Conservation (phyloP, 2,888 invertebrate species). For the Hipparchia sbordonii region DNA sequence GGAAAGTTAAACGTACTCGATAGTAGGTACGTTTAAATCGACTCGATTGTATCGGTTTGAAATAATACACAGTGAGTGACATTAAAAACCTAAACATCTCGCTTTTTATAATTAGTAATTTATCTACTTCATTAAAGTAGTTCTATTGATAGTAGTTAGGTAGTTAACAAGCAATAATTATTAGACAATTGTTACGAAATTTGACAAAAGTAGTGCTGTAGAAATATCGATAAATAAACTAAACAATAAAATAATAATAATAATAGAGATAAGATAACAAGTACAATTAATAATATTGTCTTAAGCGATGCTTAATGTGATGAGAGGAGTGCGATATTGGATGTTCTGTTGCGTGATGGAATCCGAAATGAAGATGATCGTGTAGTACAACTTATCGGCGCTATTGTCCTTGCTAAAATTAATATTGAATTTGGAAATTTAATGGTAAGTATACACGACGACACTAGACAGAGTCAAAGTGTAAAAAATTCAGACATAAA, state of each 20-base stretch:
- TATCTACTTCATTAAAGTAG: conserved; percentile 44
- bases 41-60: background rate
- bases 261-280: conserved; percentile 57
- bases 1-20: background rate
- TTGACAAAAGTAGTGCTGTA: conserved; percentile 47
- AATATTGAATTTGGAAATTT: background rate
- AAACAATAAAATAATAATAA: conserved; percentile 42
- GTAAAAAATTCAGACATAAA: no score
- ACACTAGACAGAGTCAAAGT: no score
- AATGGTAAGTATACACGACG: no score
- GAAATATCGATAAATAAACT: conserved; percentile 4
- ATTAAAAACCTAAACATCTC: background rate
- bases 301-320: conserved; percentile 36
- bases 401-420: background rate
- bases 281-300: conserved; percentile 52
- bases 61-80: background rate
- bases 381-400: background rate
- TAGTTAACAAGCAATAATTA: conserved; percentile 74
- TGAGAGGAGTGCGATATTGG: conserved; percentile 1
- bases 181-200: conserved; percentile 66
- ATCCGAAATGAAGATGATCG: background rate
- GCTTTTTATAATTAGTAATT: conserved; percentile 21
- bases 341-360: conserved; percentile 1
- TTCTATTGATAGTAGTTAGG: conserved; percentile 56
- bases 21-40: background rate